These are phyloP conservation scores for Sakesphorus luctuosus DNA, from an alignment of 2,113 vertebrate genomes.

Conservation along the genomic window DNA sequence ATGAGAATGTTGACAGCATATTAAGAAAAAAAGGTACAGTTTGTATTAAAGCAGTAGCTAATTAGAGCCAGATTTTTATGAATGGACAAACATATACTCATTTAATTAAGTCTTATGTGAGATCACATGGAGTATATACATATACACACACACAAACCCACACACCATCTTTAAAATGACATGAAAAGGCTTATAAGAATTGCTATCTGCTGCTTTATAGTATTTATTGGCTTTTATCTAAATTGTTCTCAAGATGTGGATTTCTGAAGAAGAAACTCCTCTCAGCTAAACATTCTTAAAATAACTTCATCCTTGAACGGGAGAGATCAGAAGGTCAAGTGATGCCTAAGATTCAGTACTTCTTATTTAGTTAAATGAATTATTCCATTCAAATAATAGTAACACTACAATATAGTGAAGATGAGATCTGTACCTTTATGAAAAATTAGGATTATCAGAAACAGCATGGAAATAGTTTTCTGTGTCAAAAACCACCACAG, in stretches of 20 bases:
- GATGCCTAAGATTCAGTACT: neutral
- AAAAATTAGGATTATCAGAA: neutral
- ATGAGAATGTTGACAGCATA: neutral
- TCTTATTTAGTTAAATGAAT: neutral
- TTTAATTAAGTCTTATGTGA: fast-evolving
- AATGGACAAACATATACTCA: neutral
- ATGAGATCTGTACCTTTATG: neutral
- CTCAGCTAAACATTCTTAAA: neutral
- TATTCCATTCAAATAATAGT: neutral
- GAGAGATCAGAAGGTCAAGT: neutral
- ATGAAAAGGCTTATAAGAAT: neutral
- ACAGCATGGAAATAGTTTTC: neutral
- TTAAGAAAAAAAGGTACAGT: neutral
- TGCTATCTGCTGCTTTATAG: neutral
- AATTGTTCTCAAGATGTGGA: neutral
- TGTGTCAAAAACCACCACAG: neutral
- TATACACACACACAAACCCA: fast-evolving
- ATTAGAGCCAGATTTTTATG: neutral
- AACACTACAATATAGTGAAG: neutral
- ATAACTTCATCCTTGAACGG: neutral
- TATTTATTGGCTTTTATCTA: neutral
- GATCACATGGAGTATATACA: neutral
- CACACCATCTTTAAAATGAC: neutral
- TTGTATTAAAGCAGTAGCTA: neutral
- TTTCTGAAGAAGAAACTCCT: neutral